These are phyloP conservation scores for Erebia aethiops DNA, from an alignment of 2,888 invertebrate species.

Conservation along the genomic window DNA sequence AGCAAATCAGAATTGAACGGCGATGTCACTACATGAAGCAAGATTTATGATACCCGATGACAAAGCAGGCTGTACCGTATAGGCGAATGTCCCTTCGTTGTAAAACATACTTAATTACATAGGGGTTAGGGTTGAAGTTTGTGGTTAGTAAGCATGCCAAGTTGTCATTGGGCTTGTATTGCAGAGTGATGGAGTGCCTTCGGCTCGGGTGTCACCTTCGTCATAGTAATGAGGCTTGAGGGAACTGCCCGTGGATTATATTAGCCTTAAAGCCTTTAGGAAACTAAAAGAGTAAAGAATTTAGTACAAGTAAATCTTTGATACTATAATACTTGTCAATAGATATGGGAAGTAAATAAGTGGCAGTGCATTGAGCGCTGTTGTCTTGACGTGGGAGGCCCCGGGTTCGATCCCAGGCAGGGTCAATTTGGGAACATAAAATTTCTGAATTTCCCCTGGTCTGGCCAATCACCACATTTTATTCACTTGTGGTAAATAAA, in stretches of 20 bases:
- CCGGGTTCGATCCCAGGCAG: too few relatives aligned
- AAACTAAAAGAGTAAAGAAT: neutral
- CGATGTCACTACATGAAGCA: conserved; percentile 14
- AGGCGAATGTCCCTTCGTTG: neutral
- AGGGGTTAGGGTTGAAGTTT: conserved; percentile 1
- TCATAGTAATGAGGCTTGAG: conserved; percentile 24
- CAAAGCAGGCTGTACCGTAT: neutral
- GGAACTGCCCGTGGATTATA: neutral
- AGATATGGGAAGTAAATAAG: too few relatives aligned
- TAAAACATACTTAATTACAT: neutral
- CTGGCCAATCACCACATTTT: too few relatives aligned
- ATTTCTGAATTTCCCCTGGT: too few relatives aligned
- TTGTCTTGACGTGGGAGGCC: too few relatives aligned
- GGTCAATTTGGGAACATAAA: too few relatives aligned
- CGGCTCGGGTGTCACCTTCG: conserved; percentile 24
- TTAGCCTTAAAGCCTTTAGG: neutral
- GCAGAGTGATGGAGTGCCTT: conserved; percentile 23
- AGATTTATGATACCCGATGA: conserved; percentile 31
- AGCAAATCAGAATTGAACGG: conserved; percentile 17
- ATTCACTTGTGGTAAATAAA: too few relatives aligned
- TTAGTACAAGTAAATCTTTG: neutral
- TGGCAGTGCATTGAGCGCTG: too few relatives aligned
- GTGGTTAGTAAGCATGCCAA: neutral
- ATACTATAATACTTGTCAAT: neutral
- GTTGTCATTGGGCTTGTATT: conserved; percentile 10